Evolutionary conservation across 53 echinoderm and acorn worm genomes (phyloP).

Genomic region (Stichopus horrens): DNA sequence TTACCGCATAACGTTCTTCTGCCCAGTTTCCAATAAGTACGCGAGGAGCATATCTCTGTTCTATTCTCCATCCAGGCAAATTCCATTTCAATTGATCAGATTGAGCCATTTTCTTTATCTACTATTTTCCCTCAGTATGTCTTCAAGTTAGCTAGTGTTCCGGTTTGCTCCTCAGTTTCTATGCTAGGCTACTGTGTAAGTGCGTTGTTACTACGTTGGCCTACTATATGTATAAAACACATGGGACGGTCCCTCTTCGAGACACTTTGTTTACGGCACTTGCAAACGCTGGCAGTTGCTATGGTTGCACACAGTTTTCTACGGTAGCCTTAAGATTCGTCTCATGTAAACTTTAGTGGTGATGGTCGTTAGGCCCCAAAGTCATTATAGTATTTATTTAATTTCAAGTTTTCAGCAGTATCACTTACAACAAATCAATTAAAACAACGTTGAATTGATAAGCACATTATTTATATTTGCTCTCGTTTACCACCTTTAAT

Average conservation of each 20-base stretch:
- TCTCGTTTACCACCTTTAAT: no score
- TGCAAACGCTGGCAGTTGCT: background rate
- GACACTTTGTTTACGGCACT: slow-evolving; percentile 20
- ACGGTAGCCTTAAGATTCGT: background rate
- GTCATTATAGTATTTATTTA: no score
- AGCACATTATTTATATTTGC: no score
- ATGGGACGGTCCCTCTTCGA: background rate
- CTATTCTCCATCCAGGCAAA: slow-evolving; percentile 94
- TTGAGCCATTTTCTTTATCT: slow-evolving; percentile 74
- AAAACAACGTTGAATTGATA: no score
- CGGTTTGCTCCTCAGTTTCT: no score
- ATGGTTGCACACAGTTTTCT: slow-evolving; percentile 7
- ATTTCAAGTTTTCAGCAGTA: no score
- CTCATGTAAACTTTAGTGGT: no score
- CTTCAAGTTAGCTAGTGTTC: no score
- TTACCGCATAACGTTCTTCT: slow-evolving; percentile 81
- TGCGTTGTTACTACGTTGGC: background rate
- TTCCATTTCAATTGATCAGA: slow-evolving; percentile 83
- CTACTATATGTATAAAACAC: background rate
- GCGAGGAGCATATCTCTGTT: slow-evolving; percentile 69
- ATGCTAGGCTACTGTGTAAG: no score
- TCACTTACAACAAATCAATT: no score
- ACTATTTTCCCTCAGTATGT: no score
- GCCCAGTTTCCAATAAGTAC: slow-evolving; percentile 97
- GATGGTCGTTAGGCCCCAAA: no score